Base-by-base conservation (phyloP, 2,113 vertebrate species). In the Periophthalmodon schlosseri region DNA sequence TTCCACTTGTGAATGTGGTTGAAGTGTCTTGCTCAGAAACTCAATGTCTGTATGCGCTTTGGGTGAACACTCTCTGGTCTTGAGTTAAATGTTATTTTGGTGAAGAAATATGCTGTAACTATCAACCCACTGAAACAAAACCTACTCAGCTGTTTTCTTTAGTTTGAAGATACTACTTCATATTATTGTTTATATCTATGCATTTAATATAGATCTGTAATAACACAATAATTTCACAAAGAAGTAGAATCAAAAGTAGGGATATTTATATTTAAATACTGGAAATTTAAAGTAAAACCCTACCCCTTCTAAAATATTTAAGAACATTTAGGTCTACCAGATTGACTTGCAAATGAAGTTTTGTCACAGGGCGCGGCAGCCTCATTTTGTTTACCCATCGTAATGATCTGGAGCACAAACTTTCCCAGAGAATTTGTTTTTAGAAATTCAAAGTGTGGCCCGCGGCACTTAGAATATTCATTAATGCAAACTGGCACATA, bases 341-440 rank as follows among this genome's bases (percentile, higher is more conserved):
- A 77, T 75, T 73, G 70, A 60, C 65, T 63, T 69, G 65, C 15
- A 70, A 73, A 78, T 70, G 66, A 73, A 70, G 34, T 46, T 60
- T 68, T 57, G 21, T 28, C 21, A 18, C 33, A 68, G 69, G 13
- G 52, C 54, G 71, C 65, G 80, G 82, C 68, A 72, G 72, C 60
- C 11, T 12, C 75, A 79, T 71, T 47, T 36, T 18, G 34, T 76
- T 24, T 33, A 74, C 36, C 54, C 63, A 18, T 77, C 20, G 21
- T 47, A 71, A 69, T 58, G 24, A 80, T 83, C 77, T 57, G 52
- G 23, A 63, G 61, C 33, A 20, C 3, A 74, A 69, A 84, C 46
- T 76, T 79, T 87, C 81, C 81, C 74, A 65, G 39, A 75, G 65
- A 73, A 34, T 56, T 67, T 67, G 18, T 76, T 81, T 79, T 81